Percentiles rank a stretch among this genome's conserved stretches.
phyloP scores from a whole-genome alignment of 2,888 invertebrate genomes.

The Amphipyra tragopoginis region DNA sequence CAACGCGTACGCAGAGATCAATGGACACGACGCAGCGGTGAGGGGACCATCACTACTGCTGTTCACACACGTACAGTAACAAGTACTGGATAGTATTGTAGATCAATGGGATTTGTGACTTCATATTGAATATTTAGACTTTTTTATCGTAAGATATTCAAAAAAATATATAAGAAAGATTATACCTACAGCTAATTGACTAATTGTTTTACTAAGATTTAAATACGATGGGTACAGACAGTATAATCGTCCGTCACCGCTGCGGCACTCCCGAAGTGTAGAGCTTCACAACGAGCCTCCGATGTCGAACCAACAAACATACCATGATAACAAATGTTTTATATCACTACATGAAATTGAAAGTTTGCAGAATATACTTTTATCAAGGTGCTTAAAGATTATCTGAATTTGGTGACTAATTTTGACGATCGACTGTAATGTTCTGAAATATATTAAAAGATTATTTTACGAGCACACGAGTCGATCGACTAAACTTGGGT shows the following conservation, averaged over 20 bases:
- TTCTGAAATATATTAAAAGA: too few species aligned
- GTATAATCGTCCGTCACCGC: slow-evolving; percentile 3
- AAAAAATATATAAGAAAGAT: not conserved
- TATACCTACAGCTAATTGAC: slow-evolving; percentile 17
- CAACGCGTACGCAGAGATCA: slow-evolving; percentile 56
- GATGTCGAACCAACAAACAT: not conserved
- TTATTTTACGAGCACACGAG: too few species aligned
- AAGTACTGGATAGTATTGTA: slow-evolving; percentile 2
- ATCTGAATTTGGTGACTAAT: too few species aligned
- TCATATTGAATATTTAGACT: not conserved
- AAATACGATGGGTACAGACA: not conserved
- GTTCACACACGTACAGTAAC: not conserved
- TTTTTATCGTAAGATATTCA: not conserved
- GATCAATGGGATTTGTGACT: not conserved
- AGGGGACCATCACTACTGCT: not conserved
- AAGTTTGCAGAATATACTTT: too few species aligned
- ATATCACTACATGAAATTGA: too few species aligned
- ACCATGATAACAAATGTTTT: too few species aligned
- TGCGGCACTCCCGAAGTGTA: slow-evolving; percentile 8
- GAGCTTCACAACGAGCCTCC: not conserved
- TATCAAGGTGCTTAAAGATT: too few species aligned
- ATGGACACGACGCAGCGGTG: slow-evolving; percentile 26
- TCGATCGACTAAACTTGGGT: too few species aligned
- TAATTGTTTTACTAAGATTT: slow-evolving; percentile 1
- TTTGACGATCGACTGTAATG: not conserved